Evolutionary conservation across 2,113 vertebrate species (phyloP).

Genomic region (Poecilia latipinna): DNA sequence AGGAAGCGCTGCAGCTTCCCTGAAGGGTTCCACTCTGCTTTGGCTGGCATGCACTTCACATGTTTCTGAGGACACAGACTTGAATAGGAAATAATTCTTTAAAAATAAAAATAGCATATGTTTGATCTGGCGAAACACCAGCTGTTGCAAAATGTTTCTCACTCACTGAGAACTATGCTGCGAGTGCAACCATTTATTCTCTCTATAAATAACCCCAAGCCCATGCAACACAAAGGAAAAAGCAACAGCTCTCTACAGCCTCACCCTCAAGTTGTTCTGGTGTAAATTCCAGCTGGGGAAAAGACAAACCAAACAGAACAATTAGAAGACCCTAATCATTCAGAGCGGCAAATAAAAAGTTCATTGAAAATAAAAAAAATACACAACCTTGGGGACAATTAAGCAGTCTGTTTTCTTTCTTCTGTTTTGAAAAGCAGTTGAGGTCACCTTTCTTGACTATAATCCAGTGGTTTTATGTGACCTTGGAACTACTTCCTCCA

Average conservation of each 20-base stretch:
- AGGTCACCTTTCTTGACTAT: constrained; percentile 24
- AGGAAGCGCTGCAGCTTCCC: background rate
- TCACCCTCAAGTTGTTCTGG: constrained; percentile 89
- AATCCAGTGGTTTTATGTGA: constrained; percentile 35
- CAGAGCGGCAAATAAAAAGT: background rate
- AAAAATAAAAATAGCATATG: constrained; percentile 3
- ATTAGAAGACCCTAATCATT: constrained; percentile 22
- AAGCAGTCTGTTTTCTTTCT: background rate
- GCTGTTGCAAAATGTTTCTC: constrained; percentile 40
- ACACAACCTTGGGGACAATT: background rate
- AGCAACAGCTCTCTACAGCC: constrained; percentile 24
- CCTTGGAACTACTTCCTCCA: constrained; percentile 54
- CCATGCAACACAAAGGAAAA: constrained; percentile 26
- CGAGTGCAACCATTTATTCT: constrained; percentile 21
- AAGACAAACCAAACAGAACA: constrained; percentile 38
- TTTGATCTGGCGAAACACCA: constrained; percentile 23
- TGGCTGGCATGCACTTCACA: constrained; percentile 4
- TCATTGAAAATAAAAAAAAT: background rate
- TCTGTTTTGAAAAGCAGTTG: constrained; percentile 48
- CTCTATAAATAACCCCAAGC: constrained; percentile 55
- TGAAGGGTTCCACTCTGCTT: background rate
- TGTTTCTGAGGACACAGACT: background rate
- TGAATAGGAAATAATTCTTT: constrained; percentile 16
- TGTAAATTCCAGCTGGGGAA: constrained; percentile 86
- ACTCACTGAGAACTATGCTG: constrained; percentile 26